Percentiles rank a stretch among this genome's conserved stretches.
These are phyloP conservation scores for Odontophorus gujanensis DNA, from an alignment of 2,113 vertebrate genomes.

Conservation along the genomic window DNA sequence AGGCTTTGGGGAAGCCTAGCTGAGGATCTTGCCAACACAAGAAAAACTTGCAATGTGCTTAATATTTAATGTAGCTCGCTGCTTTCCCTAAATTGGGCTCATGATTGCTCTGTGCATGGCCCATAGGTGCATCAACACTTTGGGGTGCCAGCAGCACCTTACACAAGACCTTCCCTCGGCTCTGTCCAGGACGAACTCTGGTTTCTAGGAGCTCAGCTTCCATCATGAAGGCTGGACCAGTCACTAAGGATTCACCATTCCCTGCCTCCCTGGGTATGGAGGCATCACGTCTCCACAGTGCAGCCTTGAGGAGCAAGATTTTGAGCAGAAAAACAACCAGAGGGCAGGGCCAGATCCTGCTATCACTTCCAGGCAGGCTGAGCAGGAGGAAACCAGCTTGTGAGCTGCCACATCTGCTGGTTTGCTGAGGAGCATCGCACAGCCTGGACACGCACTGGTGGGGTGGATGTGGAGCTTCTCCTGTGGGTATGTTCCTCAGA, in stretches of 20 bases:
- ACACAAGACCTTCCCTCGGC: not conserved
- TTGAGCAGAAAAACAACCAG: not conserved
- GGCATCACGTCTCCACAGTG: not conserved
- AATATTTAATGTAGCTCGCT: not conserved
- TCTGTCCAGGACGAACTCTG: not conserved
- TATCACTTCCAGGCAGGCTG: not conserved
- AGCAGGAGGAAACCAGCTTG: not conserved
- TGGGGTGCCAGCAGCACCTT: not conserved
- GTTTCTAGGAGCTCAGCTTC: not conserved
- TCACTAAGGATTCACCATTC: not conserved
- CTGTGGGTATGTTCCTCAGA: not conserved
- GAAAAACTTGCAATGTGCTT: not conserved
- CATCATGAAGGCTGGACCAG: not conserved
- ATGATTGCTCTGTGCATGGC: not conserved
- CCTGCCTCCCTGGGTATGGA: not conserved
- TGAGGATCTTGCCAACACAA: not conserved
- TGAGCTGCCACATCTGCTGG: not conserved
- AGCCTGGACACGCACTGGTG: fast-evolving
- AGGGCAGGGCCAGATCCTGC: not conserved
- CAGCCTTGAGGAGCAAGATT: not conserved
- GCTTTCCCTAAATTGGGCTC: not conserved
- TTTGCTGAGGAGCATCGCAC: fast-evolving
- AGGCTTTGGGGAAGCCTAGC: not conserved
- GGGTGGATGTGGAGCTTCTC: not conserved
- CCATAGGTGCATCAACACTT: not conserved